Evolutionary conservation across 2,113 vertebrate species (phyloP).

Genomic region (Labeo rohita): DNA sequence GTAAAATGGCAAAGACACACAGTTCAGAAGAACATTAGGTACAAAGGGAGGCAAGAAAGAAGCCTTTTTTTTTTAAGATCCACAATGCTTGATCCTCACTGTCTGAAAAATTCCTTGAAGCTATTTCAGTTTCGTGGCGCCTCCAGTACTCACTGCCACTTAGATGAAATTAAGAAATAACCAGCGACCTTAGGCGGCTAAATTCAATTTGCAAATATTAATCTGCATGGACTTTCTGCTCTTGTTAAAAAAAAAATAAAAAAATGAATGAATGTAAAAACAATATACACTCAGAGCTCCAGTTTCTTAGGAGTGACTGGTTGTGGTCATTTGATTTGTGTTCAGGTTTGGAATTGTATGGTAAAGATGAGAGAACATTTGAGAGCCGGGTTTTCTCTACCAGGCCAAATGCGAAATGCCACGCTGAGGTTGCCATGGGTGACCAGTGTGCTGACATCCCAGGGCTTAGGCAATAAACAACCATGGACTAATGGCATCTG

Average conservation of each 20-base stretch:
- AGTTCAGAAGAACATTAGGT: background rate
- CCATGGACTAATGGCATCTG: conserved; percentile 86
- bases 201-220: conserved; percentile 64
- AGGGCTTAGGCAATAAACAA: conserved; percentile 80
- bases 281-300: conserved; percentile 14
- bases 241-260: conserved; percentile 63
- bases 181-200: conserved; percentile 68
- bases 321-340: conserved; percentile 3
- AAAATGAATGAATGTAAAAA: conserved; percentile 53
- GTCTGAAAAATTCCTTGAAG: conserved; percentile 66
- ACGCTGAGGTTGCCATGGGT: conserved; percentile 78
- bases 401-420: conserved; percentile 70
- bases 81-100: background rate
- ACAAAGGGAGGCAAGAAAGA: background rate
- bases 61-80: background rate
- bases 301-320: background rate
- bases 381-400: conserved; percentile 62
- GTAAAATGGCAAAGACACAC: background rate
- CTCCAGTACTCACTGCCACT: conserved; percentile 70
- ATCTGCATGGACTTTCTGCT: conserved; percentile 64
- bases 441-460: conserved; percentile 80
- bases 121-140: conserved; percentile 69
- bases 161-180: conserved; percentile 74
- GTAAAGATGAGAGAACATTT: conserved; percentile 63
- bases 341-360: conserved; percentile 30